Evolutionary conservation across 2,113 vertebrate genomes (phyloP), one percentile per base, ranked within the genome.

Genomic region (Hemiprocne comata): DNA sequence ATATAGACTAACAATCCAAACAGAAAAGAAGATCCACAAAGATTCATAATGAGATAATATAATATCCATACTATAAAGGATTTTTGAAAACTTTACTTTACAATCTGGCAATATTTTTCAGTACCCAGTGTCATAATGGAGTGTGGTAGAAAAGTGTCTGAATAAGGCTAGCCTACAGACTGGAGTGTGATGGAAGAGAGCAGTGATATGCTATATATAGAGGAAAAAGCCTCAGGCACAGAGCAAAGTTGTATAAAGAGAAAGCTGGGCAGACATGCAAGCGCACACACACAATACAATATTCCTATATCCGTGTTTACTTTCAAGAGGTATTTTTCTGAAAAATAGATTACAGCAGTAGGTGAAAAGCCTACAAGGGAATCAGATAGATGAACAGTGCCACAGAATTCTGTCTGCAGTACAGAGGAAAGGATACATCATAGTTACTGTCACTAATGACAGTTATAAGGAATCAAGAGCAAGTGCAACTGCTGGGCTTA

Each of bases 301-400:
- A 89, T 90, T 91, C 67, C 62, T 85, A 20, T 76, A 88, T 53
- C 85, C 0, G 12, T 95, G 79, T 94, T 96, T 95, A 89, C 53
- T 92, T 91, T 92, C 84, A 88, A 85, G 79, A 93, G 83, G 21
- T 77, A 86, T 93, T 96, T 95, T 92, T 86, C 65, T 61, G 57
- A 74, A 90, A 96, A 96, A 95, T 92, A 92, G 95, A 94, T 96
- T 96, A 90, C 90, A 84, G 70, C 65, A 65, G 61, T 42, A 89
- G 88, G 92, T 94, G 79, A 94, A 96, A 97, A 96, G 79, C 80
- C 93, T 96, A 78, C 85, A 90, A 96, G 94, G 92, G 88, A 94
- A 78, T 83, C 65, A 89, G 93, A 81, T 50, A 89, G 94, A 96
- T 81, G 84, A 94, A 81, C 73, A 78, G n/a, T 26, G 31, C 65